These are phyloP conservation scores for Leptodactylus fuscus DNA, from an alignment of 2,113 vertebrate species.

Conservation along the genomic window DNA sequence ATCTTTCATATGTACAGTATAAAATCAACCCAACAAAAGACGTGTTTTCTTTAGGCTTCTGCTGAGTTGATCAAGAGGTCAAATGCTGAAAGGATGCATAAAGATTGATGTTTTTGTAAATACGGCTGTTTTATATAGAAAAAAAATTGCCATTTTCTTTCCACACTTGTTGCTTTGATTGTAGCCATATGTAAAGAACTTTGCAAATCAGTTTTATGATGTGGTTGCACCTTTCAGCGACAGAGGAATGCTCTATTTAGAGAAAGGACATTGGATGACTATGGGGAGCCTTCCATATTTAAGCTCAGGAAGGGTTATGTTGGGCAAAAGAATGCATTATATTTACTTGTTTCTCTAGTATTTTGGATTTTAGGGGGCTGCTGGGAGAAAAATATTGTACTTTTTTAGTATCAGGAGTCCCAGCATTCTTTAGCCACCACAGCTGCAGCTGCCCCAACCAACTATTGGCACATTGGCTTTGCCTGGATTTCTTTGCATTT, in stretches of 20 bases:
- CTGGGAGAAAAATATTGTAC: constrained; percentile 17
- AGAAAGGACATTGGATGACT: background rate
- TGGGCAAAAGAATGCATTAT: constrained; percentile 17
- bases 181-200: background rate
- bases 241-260: background rate
- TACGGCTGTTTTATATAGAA: background rate
- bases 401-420: constrained; percentile 38
- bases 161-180: background rate
- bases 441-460: constrained; percentile 23
- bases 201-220: constrained; percentile 9
- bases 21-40: background rate
- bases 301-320: constrained; percentile 38
- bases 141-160: background rate
- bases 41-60: background rate
- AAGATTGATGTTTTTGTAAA: background rate
- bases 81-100: background rate
- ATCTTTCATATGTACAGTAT: background rate
- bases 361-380: constrained; percentile 22
- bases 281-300: background rate
- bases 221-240: constrained; percentile 32
- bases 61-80: background rate
- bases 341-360: constrained; percentile 16
- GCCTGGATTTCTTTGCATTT: constrained; percentile 30
- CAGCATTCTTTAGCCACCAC: background rate
- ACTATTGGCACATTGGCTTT: constrained; percentile 30